Conservation (phyloP, 2,113 vertebrate species). For the Megaceryle maxima region DNA sequence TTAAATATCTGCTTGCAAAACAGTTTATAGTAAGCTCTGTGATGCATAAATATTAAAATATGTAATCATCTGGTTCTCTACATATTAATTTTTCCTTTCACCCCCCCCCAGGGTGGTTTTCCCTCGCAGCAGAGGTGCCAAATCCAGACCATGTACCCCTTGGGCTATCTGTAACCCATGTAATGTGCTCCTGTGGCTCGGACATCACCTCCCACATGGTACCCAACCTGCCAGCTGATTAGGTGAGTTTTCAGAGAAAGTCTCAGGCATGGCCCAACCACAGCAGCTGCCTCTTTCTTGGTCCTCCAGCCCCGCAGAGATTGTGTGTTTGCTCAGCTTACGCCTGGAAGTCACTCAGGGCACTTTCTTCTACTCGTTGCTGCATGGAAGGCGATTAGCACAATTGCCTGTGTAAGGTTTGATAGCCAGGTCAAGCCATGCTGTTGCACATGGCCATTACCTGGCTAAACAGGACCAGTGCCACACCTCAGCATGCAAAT, state of each 20-base stretch:
- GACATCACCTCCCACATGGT: not conserved
- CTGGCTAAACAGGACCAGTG: not conserved
- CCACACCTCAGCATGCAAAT: not conserved
- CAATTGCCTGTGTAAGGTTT: rapidly evolving
- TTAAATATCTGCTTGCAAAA: not conserved
- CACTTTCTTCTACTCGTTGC: not conserved
- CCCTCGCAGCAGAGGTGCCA: not conserved
- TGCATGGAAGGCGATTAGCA: not conserved
- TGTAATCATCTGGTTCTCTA: not conserved
- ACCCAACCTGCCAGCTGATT: not conserved
- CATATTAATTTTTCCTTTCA: not conserved
- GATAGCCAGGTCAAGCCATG: not conserved
- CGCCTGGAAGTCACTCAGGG: not conserved
- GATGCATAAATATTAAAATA: not conserved
- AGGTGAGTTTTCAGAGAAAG: not conserved
- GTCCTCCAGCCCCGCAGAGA: not conserved
- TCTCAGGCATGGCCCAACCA: not conserved
- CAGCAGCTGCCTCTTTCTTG: not conserved
- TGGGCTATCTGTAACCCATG: not conserved
- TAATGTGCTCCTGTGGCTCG: not conserved
- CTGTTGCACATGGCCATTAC: not conserved
- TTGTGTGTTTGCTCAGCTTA: not conserved
- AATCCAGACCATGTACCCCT: not conserved
- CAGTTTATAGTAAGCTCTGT: not conserved
- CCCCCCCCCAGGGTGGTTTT: not conserved